Conservation (phyloP, 2,113 vertebrate species). For the Spilogale gracilis region DNA sequence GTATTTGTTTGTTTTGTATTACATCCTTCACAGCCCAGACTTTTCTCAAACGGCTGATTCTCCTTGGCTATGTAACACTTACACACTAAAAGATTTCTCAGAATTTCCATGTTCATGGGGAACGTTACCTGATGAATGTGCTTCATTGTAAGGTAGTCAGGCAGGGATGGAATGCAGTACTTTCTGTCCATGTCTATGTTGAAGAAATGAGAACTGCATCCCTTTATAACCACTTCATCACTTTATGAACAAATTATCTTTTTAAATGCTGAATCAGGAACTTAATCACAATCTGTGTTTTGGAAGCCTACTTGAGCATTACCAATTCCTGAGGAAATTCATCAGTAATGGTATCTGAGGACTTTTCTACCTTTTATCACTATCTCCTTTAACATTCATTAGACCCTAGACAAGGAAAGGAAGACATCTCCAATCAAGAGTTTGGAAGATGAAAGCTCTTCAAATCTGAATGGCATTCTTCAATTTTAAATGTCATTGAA, state of each 20-base stretch:
- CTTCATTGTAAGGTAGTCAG: neutral
- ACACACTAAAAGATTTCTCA: neutral
- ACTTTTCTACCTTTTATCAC: neutral
- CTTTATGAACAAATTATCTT: neutral
- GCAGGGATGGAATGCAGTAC: accelerated
- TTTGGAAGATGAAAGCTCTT: neutral
- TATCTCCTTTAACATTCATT: neutral
- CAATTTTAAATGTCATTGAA: constrained; percentile 14
- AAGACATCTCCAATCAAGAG: neutral
- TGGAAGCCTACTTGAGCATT: neutral
- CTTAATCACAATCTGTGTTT: neutral
- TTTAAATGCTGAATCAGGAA: neutral
- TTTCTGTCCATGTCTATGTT: neutral
- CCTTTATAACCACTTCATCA: neutral
- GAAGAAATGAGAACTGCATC: neutral
- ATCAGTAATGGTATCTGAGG: neutral
- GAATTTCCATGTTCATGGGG: neutral
- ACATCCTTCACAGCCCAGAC: neutral
- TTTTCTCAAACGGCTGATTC: neutral
- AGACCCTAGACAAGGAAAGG: neutral
- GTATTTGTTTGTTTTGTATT: neutral
- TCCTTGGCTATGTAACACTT: neutral
- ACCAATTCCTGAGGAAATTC: neutral
- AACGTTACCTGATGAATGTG: neutral
- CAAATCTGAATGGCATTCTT: neutral